Conservation (phyloP, 64 coral and sea anemone genomes). For the Pocillopora verrucosa region DNA sequence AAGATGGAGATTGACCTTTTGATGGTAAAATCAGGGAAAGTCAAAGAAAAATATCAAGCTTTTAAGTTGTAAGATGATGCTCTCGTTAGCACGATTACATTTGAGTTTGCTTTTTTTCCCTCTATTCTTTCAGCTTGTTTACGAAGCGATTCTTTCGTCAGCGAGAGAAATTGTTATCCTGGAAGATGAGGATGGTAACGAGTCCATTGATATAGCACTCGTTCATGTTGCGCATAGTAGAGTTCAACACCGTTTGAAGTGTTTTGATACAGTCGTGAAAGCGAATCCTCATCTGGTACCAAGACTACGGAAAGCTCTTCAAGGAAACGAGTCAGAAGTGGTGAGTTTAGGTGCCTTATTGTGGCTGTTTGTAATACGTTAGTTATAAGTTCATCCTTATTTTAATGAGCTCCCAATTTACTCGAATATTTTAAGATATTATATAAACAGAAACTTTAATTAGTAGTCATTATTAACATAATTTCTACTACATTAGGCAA, state of each 20-base stretch:
- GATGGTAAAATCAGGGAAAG: no score
- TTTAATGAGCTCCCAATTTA: no score
- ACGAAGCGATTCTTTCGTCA: conserved; percentile 24
- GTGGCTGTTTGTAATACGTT: no score
- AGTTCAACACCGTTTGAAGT: conserved; percentile 51
- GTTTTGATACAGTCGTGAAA: conserved; percentile 52
- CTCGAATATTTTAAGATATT: no score
- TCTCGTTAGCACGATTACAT: no score
- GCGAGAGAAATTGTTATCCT: conserved; percentile 39
- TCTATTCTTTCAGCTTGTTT: conserved; percentile 43
- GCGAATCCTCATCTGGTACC: conserved; percentile 6
- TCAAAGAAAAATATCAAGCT: no score
- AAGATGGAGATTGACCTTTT: no score
- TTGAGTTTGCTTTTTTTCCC: neutral
- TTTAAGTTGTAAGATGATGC: no score
- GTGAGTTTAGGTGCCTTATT: conserved; percentile 1
- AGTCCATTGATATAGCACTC: conserved; percentile 57
- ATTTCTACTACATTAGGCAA: no score
- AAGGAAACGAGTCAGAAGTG: conserved; percentile 32
- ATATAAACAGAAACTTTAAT: no score
- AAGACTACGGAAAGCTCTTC: neutral
- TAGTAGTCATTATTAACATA: no score
- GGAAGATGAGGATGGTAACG: conserved; percentile 16
- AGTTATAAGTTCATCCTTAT: no score
- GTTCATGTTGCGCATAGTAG: conserved; percentile 67